A percentile compares a stretch with the other conserved stretches of the same genome.
These are phyloP conservation scores for Caenorhabditis panamensis DNA, from an alignment of 2,888 invertebrate species.

Conservation along the genomic window DNA sequence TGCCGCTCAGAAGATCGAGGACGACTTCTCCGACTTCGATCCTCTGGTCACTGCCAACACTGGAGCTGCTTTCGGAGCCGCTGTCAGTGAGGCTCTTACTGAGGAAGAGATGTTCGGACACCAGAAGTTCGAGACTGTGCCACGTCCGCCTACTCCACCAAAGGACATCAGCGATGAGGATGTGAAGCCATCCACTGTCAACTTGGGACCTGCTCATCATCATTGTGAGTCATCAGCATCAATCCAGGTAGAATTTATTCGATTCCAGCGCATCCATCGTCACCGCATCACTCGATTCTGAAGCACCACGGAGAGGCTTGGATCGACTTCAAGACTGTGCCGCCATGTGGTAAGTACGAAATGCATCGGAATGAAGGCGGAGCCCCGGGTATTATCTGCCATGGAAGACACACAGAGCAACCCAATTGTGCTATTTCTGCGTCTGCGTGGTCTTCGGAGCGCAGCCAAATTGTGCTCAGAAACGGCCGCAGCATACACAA, in stretches of 20 bases:
- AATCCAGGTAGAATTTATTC: background rate
- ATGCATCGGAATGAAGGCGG: constrained; percentile 13
- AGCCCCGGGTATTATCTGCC: background rate
- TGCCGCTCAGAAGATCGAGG: constrained; percentile 44
- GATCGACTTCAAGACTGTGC: constrained; percentile 75
- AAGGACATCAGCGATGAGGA: constrained; percentile 76
- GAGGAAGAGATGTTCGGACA: constrained; percentile 61
- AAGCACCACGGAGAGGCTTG: constrained; percentile 72
- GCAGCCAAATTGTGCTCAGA: constrained; percentile 22
- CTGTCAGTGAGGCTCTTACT: constrained; percentile 36
- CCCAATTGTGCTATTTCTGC: constrained; percentile 25
- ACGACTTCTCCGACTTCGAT: constrained; percentile 38
- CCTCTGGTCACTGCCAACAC: constrained; percentile 35
- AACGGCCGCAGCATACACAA: constrained; percentile 43
- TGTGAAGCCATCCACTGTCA: constrained; percentile 71
- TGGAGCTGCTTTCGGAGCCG: constrained; percentile 38
- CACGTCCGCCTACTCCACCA: constrained; percentile 79
- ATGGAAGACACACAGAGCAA: background rate
- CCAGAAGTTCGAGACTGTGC: constrained; percentile 69
- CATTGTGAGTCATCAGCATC: constrained; percentile 36
- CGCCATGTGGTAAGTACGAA: constrained; percentile 70
- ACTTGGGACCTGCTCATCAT: constrained; percentile 74
- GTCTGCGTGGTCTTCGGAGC: background rate
- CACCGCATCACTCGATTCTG: constrained; percentile 73
- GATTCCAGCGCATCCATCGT: constrained; percentile 58